Conservation (phyloP, 1,140 invertebrate species). For the Cyphomyrmex costatus region DNA sequence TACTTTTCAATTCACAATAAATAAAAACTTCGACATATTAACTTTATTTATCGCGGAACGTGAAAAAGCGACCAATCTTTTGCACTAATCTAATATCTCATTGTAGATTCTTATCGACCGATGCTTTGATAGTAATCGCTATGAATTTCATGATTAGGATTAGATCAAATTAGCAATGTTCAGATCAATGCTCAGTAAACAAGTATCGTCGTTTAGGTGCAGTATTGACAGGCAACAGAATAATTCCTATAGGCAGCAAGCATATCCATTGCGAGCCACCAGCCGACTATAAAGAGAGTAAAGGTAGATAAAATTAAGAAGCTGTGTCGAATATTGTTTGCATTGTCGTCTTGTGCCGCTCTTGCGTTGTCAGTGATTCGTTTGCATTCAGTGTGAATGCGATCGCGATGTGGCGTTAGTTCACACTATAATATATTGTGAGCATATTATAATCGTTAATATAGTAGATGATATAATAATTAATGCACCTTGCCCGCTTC, state of each 20-base stretch:
- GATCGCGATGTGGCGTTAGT: neutral
- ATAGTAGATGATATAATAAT: constrained; percentile 29
- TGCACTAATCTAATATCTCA: neutral
- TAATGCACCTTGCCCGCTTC: constrained; percentile 10
- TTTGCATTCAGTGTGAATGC: constrained; percentile 48
- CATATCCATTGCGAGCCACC: constrained; percentile 92
- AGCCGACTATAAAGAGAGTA: constrained; percentile 86
- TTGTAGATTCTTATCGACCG: neutral
- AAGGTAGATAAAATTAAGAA: constrained; percentile 78
- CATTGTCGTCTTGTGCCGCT: constrained; percentile 36
- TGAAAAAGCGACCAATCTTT: constrained; percentile 8
- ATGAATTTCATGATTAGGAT: constrained; percentile 7
- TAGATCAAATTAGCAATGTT: neutral
- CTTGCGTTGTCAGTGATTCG: constrained; percentile 27
- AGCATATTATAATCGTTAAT: neutral
- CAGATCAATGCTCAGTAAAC: constrained; percentile 37
- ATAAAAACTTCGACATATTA: neutral
- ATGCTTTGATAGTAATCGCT: neutral
- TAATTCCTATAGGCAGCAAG: constrained; percentile 92
- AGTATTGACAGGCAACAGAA: constrained; percentile 90
- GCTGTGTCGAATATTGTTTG: constrained; percentile 26
- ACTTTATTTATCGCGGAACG: neutral
- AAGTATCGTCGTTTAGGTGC: constrained; percentile 80
- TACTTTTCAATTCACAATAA: neutral
- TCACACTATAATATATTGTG: neutral